These are phyloP conservation scores for Heterocephalus glaber DNA, from an alignment of 2,113 vertebrate genomes.

Conservation along the genomic window DNA sequence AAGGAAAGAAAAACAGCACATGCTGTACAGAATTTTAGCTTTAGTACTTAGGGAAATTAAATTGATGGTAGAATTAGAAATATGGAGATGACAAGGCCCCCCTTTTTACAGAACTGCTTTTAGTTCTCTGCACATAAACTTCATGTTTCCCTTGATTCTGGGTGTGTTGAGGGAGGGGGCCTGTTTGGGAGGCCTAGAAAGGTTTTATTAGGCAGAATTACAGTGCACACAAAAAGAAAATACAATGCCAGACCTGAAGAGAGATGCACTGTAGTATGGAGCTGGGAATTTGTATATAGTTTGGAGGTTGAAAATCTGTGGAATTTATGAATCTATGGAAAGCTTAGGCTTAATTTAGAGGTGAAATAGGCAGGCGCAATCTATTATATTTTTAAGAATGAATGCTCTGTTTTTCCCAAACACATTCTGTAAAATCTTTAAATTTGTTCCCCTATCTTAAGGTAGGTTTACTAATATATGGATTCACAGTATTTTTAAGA, in stretches of 20 bases:
- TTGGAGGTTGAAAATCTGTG: neutral
- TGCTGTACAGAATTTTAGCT: fast-evolving
- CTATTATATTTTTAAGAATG: neutral
- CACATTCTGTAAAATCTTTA: neutral
- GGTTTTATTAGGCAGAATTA: neutral
- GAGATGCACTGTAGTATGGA: neutral
- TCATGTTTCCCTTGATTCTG: no score
- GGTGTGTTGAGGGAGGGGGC: neutral
- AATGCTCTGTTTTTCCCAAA: neutral
- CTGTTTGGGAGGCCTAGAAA: neutral
- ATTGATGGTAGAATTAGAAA: no score
- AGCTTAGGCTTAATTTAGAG: neutral
- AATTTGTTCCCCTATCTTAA: neutral
- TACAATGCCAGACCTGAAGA: neutral
- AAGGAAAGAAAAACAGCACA: neutral
- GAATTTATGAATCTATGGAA: no score
- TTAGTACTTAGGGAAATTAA: neutral
- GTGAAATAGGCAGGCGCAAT: neutral
- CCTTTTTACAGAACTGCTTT: neutral
- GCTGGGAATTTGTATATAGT: neutral
- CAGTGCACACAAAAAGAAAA: neutral
- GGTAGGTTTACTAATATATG: neutral
- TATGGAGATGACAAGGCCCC: no score
- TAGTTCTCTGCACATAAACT: neutral
- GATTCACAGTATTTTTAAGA: neutral